Percentiles rank a stretch among this genome's conserved stretches.
phyloP scores from a whole-genome alignment of 2,888 invertebrate genomes.

The Leptopilina syphax region DNA sequence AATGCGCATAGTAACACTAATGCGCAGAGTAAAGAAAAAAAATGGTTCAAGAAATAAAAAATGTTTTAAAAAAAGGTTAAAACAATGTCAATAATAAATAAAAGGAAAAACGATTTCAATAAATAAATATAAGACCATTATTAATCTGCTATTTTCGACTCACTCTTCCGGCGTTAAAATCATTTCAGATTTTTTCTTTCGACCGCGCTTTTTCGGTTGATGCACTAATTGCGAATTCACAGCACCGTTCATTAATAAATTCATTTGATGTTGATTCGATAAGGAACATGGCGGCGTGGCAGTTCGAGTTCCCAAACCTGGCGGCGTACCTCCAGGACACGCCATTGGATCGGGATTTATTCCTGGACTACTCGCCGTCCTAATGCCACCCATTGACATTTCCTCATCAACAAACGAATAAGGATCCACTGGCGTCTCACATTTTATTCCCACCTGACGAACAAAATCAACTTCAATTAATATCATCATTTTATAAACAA shows the following conservation, averaged over 20 bases:
- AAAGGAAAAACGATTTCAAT: too few species aligned
- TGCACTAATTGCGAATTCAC: conserved; percentile 71
- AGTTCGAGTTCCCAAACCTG: conserved; percentile 68
- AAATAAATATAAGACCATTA: too few species aligned
- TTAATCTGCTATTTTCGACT: conserved; percentile 53
- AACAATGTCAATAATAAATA: too few species aligned
- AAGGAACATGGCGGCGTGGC: conserved; percentile 69
- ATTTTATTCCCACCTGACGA: conserved; percentile 78
- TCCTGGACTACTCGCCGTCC: conserved; percentile 77
- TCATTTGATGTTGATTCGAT: conserved; percentile 66
- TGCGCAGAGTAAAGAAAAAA: too few species aligned
- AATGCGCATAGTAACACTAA: too few species aligned
- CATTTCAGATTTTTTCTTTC: conserved; percentile 87
- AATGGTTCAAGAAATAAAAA: too few species aligned
- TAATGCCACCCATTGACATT: conserved; percentile 80
- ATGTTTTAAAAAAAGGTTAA: too few species aligned
- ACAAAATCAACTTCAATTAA: conserved; percentile 24
- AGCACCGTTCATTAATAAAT: conserved; percentile 71
- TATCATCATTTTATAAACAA: too few species aligned
- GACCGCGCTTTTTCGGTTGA: conserved; percentile 88
- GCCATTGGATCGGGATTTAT: conserved; percentile 72
- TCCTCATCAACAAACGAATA: conserved; percentile 93
- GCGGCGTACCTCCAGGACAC: conserved; percentile 68
- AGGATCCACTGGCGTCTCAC: conserved; percentile 85
- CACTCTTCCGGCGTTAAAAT: conserved; percentile 77